Base-by-base conservation (phyloP, 1,140 invertebrate genomes). In the Drosophila elegans region DNA sequence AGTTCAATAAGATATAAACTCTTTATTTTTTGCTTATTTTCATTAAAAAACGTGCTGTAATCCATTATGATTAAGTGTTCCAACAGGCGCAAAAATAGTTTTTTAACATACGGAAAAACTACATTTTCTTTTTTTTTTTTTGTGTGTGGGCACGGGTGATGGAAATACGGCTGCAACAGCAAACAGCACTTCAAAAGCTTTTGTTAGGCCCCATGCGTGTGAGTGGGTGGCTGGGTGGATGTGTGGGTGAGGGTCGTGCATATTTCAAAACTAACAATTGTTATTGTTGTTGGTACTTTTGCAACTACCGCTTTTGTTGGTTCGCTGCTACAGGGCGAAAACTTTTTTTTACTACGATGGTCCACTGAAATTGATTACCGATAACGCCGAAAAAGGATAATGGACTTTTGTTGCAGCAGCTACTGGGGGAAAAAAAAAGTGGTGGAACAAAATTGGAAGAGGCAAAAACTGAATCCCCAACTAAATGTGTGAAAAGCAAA, bases 331-430 rank as follows among this genome's bases (percentile, higher is more conserved):
- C 57, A 57, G 74, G 78, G 53, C 56, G 45, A 38, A 78, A 81
- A 25, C n/a, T 67, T 69, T 64, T 78, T 72, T 67, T 57, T 51
- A 32, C 41, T 48, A 12, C 46, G 48, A 66, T 55, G 66, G 72
- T 69, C 76, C 83, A 80, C 79, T 80, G 83, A 89, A 88, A 88
- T 88, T 88, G 83, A 88, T 88, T 89, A 88, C 84, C 83, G 83
- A 88, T 88, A 88, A 88, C 79, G 76, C 79, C 76, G 71, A 80
- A 88, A 88, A 77, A 83, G 83, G 84, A 88, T 88, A 88, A 88
- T 88, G 84, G 83, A 88, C 83, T 88, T 89, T 89, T 88, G 83
- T 80, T 80, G 84, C 76, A 68, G 75, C 60, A 76, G 75, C 75
- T 80, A 75, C 66, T 77, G 29, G 16, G 16, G 16, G 16, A 21